Base-by-base conservation (phyloP, 2,797 vertebrate species). In the Onychomys torridus region DNA sequence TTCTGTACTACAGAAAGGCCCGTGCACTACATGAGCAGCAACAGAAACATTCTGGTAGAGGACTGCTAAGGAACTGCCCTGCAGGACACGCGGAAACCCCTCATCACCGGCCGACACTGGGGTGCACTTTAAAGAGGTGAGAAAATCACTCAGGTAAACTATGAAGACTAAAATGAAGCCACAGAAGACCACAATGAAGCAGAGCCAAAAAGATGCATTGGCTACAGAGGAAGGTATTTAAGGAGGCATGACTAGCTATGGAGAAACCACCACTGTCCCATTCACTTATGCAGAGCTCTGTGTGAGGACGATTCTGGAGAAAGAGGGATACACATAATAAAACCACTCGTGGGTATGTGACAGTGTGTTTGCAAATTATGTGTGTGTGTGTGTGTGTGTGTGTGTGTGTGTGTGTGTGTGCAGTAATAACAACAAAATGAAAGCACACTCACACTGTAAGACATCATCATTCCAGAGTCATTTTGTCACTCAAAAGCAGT, bases 81-180 rank as follows among this genome's bases (percentile, higher is more conserved):
- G n/a, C 11, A 27, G n/a, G 55, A 21, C 57, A 73, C 9, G 61
- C 29, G 6, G 25, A 77, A 34, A 79, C 12, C 6, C 27, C n/a
- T 89, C n/a, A 71, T 85, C 5, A 32, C 61, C 10, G 25, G 13
- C 27, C 49, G 52, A 65, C 79, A 87, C 19, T n/a, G 6, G 84
- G 29, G 27, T 61, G 10, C 77, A 52, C 59, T 83, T 95, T 75
- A 88, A 40, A 29, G 59, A 2, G 0, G 55, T 43, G 5, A 10
- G 52, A 90, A 94, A 92, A 88, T 55, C 88, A 82, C 19, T 61
- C 19, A 40, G 63, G 21, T 19, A 25, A 55, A 77, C 81, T 37
- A 84, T 87, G 55, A 96, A 91, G 19, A 73, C 55, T 90, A 93
- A 87, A 85, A 77, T 52, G 77, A 95, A 93, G n/a, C 6, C 63